Evolutionary conservation across 2,888 invertebrate species (phyloP).

Genomic region (Parnassius smintheus): DNA sequence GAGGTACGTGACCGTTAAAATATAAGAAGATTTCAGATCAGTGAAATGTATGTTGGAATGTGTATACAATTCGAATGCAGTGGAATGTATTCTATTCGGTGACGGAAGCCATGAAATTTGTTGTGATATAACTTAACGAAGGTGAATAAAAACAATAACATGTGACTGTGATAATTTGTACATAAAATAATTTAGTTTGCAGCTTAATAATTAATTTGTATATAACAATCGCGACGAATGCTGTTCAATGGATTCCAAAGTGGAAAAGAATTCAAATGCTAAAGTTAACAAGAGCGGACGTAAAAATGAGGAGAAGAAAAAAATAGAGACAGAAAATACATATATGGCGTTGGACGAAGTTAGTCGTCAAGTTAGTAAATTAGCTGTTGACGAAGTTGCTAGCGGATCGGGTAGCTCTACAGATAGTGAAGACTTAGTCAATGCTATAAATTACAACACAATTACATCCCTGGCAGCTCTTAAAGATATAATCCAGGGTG

Average conservation of each 20-base stretch:
- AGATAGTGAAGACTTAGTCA: conserved; percentile 83
- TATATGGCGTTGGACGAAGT: conserved; percentile 45
- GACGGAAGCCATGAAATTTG: conserved; percentile 50
- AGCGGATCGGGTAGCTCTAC: conserved; percentile 74
- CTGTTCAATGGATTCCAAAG: conserved; percentile 71
- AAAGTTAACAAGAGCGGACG: conserved; percentile 52
- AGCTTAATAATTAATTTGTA: conserved; percentile 43
- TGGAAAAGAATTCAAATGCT: conserved; percentile 46
- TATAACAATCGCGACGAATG: conserved; percentile 48
- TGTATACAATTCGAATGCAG: conserved; percentile 43
- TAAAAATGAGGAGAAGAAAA: conserved; percentile 72
- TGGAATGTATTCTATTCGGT: conserved; percentile 56
- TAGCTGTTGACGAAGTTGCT: conserved; percentile 43
- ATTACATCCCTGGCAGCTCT: conserved; percentile 84
- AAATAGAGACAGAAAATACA: conserved; percentile 46
- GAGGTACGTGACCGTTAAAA: conserved; percentile 38
- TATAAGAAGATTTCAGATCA: conserved; percentile 48
- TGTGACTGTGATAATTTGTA: conserved; percentile 50
- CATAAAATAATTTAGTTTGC: conserved; percentile 27
- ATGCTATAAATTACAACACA: conserved; percentile 86
- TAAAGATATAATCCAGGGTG: conserved; percentile 84
- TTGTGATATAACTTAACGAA: conserved; percentile 59
- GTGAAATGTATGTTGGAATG: conserved; percentile 52
- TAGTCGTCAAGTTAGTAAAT: conserved; percentile 45
- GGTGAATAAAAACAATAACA: conserved; percentile 39